Evolutionary conservation across 1,140 invertebrate species (phyloP).

Genomic region (Nasonia giraulti): DNA sequence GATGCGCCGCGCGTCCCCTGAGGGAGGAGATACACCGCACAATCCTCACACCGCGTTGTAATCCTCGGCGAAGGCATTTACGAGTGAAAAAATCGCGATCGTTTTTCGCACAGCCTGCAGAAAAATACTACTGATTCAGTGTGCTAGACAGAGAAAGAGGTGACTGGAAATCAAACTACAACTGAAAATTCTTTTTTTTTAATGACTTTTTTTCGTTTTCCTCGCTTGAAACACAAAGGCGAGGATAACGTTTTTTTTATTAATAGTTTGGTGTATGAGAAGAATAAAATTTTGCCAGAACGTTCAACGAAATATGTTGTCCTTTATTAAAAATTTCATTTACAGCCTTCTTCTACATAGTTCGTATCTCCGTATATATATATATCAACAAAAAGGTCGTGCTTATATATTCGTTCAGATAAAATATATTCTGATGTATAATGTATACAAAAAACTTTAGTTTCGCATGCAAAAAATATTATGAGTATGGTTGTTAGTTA

Average conservation of each 20-base stretch:
- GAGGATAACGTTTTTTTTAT: not conserved
- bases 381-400: conserved; percentile 41
- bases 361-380: conserved; percentile 21
- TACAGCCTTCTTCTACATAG: conserved; percentile 43
- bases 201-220: no score
- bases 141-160: not conserved
- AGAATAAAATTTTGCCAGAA: conserved; percentile 36
- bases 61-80: not conserved
- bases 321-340: conserved; percentile 50
- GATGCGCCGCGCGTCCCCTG: not conserved
- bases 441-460: conserved; percentile 39
- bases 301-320: conserved; percentile 44
- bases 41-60: not conserved
- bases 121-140: conserved; percentile 47
- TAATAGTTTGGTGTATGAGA: conserved; percentile 22
- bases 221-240: not conserved
- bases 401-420: conserved; percentile 23
- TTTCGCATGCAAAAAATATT: conserved; percentile 40
- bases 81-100: not conserved
- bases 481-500: conserved; percentile 37
- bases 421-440: conserved; percentile 44
- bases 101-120: not conserved
- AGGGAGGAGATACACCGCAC: not conserved
- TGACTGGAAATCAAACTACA: not conserved
- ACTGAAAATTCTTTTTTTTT: no score